Evolutionary conservation across 1,140 invertebrate genomes (phyloP).

Genomic region (Nasonia giraulti): DNA sequence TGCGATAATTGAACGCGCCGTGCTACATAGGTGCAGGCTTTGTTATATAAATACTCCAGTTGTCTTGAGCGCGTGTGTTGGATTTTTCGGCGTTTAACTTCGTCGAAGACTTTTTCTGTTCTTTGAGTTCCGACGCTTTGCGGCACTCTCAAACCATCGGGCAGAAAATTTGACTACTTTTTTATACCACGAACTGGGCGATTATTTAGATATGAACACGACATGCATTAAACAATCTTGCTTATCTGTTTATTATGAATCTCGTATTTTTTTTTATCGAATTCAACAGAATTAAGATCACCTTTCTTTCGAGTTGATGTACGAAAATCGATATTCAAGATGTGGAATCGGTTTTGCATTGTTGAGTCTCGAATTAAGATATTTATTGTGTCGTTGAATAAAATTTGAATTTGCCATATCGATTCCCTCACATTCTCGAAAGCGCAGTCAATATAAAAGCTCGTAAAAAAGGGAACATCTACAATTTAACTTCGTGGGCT

Average conservation of each 20-base stretch:
- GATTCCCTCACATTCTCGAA: slow-evolving; percentile 14
- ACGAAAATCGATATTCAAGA: slow-evolving; percentile 27
- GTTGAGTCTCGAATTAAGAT: neutral
- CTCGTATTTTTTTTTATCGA: slow-evolving; percentile 5
- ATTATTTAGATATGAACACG: slow-evolving; percentile 39
- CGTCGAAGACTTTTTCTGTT: neutral
- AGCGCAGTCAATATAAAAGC: slow-evolving; percentile 40
- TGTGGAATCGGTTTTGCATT: neutral
- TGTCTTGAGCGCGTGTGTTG: neutral
- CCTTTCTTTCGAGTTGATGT: neutral
- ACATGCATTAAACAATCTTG: slow-evolving; percentile 6
- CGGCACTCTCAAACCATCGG: neutral
- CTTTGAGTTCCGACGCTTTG: neutral
- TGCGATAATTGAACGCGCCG: slow-evolving; percentile 11
- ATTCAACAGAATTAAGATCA: slow-evolving; percentile 33
- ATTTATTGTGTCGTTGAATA: slow-evolving; percentile 4
- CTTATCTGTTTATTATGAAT: slow-evolving; percentile 20
- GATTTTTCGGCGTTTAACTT: neutral
- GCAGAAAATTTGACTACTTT: slow-evolving; percentile 24
- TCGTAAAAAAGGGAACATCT: slow-evolving; percentile 43
- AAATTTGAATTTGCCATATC: slow-evolving; percentile 15
- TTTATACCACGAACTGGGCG: slow-evolving; percentile 12
- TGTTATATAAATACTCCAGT: slow-evolving; percentile 5
- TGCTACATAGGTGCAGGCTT: neutral
- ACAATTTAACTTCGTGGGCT: slow-evolving; percentile 22